phyloP scores from a whole-genome alignment of 2,888 invertebrate species.

The Orthosia cruda region DNA sequence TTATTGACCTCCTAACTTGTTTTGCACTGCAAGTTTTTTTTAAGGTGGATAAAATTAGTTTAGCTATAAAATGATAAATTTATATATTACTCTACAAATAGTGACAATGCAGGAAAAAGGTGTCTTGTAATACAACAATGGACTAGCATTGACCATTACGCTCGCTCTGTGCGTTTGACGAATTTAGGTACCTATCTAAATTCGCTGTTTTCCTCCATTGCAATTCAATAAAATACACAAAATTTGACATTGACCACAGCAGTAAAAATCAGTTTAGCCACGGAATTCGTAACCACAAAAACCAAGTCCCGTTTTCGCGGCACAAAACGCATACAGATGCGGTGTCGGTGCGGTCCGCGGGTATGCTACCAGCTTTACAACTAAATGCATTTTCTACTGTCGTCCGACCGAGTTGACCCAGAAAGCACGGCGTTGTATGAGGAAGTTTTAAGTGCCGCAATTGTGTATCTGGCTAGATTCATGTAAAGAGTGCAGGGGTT shows the following conservation, averaged over 20 bases:
- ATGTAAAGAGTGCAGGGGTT: constrained; percentile 19
- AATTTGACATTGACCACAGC: neutral
- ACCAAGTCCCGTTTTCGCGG: constrained; percentile 22
- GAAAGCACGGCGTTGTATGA: constrained; percentile 60
- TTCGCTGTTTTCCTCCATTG: neutral
- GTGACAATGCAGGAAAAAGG: neutral
- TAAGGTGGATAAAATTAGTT: neutral
- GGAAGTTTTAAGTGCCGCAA: constrained; percentile 65
- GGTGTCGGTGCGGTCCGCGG: constrained; percentile 22
- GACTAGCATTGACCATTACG: neutral
- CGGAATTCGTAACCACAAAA: constrained; percentile 23
- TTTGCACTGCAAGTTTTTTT: constrained; percentile 5
- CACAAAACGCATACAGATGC: constrained; percentile 30
- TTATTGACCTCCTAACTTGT: constrained; percentile 4
- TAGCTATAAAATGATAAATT: no score
- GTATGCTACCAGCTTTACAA: constrained; percentile 58
- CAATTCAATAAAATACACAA: neutral
- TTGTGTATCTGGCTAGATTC: constrained; percentile 57
- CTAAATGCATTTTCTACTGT: constrained; percentile 71
- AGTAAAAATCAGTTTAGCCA: neutral
- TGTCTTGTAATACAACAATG: neutral
- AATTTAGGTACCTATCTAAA: neutral
- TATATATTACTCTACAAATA: no score
- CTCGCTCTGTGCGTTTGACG: neutral
- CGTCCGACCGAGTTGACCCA: constrained; percentile 64